Percentiles rank a stretch among this genome's conserved stretches.
phyloP scores from a whole-genome alignment of 64 coral and sea anemone species.

The Cladopsammia gracilis region DNA sequence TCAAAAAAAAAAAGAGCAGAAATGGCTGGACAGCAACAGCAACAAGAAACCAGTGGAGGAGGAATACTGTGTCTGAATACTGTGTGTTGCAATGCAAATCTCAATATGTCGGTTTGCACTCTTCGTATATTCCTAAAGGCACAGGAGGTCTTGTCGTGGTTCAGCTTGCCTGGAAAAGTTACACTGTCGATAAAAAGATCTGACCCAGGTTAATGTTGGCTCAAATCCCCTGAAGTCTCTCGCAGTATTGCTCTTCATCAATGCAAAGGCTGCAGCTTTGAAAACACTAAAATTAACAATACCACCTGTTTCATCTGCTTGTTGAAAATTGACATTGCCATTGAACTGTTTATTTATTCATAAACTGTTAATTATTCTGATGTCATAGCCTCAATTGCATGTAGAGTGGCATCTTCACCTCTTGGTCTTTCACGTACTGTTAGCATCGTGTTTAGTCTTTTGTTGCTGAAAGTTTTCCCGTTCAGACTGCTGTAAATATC shows the following conservation, averaged over 20 bases:
- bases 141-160: neutral
- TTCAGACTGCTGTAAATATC: too few species aligned
- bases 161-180: neutral
- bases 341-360: too few species aligned
- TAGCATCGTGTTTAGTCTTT: too few species aligned
- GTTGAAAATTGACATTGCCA: neutral
- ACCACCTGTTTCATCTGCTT: slow-evolving; percentile 70
- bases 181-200: slow-evolving; percentile 36
- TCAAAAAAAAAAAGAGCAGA: slow-evolving; percentile 13
- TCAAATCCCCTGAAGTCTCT: slow-evolving; percentile 60
- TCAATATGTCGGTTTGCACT: neutral
- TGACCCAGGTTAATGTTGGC: slow-evolving; percentile 41
- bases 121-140: neutral
- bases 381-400: too few species aligned
- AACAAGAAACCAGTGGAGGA: too few species aligned
- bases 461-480: too few species aligned
- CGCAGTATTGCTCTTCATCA: slow-evolving; percentile 57
- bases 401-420: too few species aligned
- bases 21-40: too few species aligned
- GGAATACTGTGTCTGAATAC: too few species aligned
- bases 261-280: slow-evolving; percentile 43
- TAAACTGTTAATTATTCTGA: too few species aligned
- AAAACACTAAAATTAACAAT: slow-evolving; percentile 67
- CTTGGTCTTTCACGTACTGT: too few species aligned
- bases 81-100: too few species aligned